A percentile compares a stretch with the other conserved stretches of the same genome.
Evolutionary conservation across 2,888 invertebrate species (phyloP).

Genomic region (Hermaeophaga mercurialis): DNA sequence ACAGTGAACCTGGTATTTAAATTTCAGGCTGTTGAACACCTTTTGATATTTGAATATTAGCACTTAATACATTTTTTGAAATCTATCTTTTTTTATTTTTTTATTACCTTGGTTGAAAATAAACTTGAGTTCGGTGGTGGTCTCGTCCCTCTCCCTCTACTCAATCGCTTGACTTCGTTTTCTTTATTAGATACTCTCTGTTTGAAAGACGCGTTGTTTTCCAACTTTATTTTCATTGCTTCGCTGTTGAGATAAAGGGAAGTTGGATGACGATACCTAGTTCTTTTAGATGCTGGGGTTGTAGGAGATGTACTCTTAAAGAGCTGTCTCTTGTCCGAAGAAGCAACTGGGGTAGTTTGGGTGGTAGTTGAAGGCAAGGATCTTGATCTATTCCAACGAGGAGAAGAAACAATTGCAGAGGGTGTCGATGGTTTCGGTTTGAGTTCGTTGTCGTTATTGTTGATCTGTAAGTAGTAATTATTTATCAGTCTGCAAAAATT

Average conservation of each 20-base stretch:
- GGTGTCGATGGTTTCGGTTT: conserved; percentile 36
- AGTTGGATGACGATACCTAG: conserved; percentile 7
- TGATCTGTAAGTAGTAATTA: conserved; percentile 42
- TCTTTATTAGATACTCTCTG: conserved; percentile 6
- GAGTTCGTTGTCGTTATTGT: conserved; percentile 46
- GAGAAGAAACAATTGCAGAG: conserved; percentile 28
- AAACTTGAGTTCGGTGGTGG: conserved; percentile 12
- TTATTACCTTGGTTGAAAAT: conserved; percentile 27
- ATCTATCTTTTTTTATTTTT: too few relatives aligned
- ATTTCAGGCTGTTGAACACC: too few relatives aligned
- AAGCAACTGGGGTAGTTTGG: neutral
- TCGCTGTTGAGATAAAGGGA: too few relatives aligned
- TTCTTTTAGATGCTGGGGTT: conserved; percentile 26
- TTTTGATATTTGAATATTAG: too few relatives aligned
- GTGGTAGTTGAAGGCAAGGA: conserved; percentile 31
- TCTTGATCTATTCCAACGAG: conserved; percentile 35
- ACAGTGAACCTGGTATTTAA: too few relatives aligned
- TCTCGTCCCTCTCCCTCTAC: conserved; percentile 1
- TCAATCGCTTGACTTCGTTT: neutral
- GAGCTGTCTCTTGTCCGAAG: neutral
- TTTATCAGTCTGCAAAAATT: too few relatives aligned
- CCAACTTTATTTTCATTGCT: conserved; percentile 36
- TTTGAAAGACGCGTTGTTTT: conserved; percentile 26
- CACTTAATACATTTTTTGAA: too few relatives aligned
- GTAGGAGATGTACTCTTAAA: conserved; percentile 29